Evolutionary conservation across 37 sponge, comb jelly and placozoan genomes (phyloP).

Genomic region (Chondrilla cf. caribensis): DNA sequence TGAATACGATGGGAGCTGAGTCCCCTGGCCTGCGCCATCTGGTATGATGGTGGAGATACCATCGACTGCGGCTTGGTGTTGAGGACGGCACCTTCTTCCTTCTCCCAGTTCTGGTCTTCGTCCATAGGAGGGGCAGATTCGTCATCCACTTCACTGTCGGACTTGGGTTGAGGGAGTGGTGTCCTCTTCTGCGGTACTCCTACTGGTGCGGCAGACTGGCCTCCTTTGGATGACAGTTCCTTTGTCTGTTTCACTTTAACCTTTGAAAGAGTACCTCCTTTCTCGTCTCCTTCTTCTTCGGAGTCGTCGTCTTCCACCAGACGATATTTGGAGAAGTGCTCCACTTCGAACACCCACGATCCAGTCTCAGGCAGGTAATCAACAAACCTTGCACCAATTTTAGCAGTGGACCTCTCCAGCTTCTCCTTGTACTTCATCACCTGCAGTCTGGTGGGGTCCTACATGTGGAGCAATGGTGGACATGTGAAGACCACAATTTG

Average conservation of each 20-base stretch:
- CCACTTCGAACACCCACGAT: conserved; percentile 73
- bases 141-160: conserved; percentile 18
- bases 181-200: conserved; percentile 6
- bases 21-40: conserved; percentile 40
- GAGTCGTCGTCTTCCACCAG: conserved; percentile 61
- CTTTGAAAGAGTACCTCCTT: conserved; percentile 9
- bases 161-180: neutral
- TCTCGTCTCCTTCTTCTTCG: conserved; percentile 48
- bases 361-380: conserved; percentile 79
- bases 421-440: conserved; percentile 63
- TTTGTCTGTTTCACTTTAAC: neutral
- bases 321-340: conserved; percentile 90
- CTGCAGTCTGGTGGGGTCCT: conserved; percentile 45
- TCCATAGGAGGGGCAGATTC: neutral
- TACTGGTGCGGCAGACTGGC: too few relatives aligned
- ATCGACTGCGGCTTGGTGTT: neutral
- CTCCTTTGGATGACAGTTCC: too few relatives aligned
- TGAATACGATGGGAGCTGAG: conserved; percentile 67
- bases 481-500: neutral
- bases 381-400: conserved; percentile 81
- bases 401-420: conserved; percentile 58
- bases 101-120: neutral
- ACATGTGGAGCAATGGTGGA: too few relatives aligned
- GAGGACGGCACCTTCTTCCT: neutral
- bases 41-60: conserved; percentile 43